Evolutionary conservation across 2,888 invertebrate genomes (phyloP).

Genomic region (Buathra laborator): DNA sequence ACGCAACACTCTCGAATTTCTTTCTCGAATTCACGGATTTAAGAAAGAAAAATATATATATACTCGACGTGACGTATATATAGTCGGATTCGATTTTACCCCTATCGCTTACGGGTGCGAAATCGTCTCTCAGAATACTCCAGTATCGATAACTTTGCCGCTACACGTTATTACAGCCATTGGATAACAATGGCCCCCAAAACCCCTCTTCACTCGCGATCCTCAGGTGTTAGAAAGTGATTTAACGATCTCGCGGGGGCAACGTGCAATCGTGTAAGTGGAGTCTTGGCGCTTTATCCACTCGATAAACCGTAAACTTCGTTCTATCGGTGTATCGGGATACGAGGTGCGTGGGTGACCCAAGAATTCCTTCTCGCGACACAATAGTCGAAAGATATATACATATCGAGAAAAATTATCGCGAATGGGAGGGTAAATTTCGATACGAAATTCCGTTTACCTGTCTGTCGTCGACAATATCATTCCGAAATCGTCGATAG

Average conservation of each 20-base stretch:
- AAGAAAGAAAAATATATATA: too few species aligned
- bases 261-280: conserved; percentile 6
- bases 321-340: not conserved
- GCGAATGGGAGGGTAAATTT: not conserved
- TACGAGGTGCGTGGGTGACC: not conserved
- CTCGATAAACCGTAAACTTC: not conserved
- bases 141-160: not conserved
- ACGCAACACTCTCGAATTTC: too few species aligned
- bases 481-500: not conserved
- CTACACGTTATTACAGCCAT: not conserved
- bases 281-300: not conserved
- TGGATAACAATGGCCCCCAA: not conserved
- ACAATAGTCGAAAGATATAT: not conserved
- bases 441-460: not conserved
- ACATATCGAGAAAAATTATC: not conserved
- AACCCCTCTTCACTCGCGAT: not conserved
- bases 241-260: not conserved
- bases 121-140: not conserved
- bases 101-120: too few species aligned
- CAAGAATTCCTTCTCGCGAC: not conserved
- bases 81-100: too few species aligned
- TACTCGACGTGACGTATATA: too few species aligned
- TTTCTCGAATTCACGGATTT: too few species aligned
- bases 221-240: conserved; percentile 38
- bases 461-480: not conserved